Base-by-base conservation (phyloP, 2,797 vertebrate species). In the Cryptoblepharus egeriae region DNA sequence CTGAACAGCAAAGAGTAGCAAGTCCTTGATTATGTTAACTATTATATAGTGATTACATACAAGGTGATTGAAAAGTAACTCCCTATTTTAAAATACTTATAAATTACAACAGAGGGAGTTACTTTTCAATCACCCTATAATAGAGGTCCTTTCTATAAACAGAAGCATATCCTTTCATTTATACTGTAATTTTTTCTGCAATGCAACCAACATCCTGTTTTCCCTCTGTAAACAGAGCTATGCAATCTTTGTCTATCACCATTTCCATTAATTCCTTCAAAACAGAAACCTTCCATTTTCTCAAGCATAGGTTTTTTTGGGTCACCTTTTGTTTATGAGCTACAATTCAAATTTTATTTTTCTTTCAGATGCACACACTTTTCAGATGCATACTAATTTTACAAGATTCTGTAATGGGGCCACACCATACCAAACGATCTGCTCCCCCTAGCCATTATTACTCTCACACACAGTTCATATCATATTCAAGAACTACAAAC, bases 121-220 rank as follows among this genome's bases (percentile, higher is more conserved):
- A n/a, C n/a, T n/a, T n/a, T n/a, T n/a, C n/a, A n/a, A n/a, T n/a
- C n/a, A n/a, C n/a, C n/a, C n/a, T n/a, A n/a, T n/a, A n/a, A n/a
- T n/a, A n/a, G n/a, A n/a, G 88, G 77, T 91, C 93, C 87, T 88
- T 92, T 90, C 83, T 83, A 88, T 72, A 86, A 92, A 92, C 93
- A 93, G 91, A 75, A 92, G 81, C 90, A 92, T 89, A 92, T 93
- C 92, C 91, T 94, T 92, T 91, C 86, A 89, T 83, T 89, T 93
- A 94, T 68, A 89, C 83, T 79, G 80, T 30, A 90, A 85, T 4
- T 87, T n/a, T 80, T 90, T 87, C 83, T 91, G 77, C 61, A 86
- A 85, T 72, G 83, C 64, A 93, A 90, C 67, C 81, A 92, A 75
- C 70, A 92, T 92, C 92, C 93, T 92, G 93, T 94, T 93, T 92